Percentiles rank a stretch among this genome's conserved stretches.
phyloP scores from a whole-genome alignment of 2,888 invertebrate genomes.

The Cerastis leucographa region DNA sequence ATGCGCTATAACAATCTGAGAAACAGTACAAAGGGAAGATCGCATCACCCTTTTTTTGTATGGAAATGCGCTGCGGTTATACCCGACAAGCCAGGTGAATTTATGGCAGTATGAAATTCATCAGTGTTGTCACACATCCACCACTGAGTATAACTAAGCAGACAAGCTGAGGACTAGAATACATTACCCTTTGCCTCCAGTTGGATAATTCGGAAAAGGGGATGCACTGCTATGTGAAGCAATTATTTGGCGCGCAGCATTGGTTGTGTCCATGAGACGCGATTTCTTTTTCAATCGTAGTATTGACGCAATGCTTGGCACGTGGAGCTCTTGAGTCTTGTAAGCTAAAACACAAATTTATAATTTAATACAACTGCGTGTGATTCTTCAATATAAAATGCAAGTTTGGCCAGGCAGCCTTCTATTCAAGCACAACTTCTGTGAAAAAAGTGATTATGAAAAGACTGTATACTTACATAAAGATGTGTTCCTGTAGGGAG shows the following conservation, averaged over 20 bases:
- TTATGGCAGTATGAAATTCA: not conserved
- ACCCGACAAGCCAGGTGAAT: not conserved
- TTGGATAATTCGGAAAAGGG: constrained; percentile 75
- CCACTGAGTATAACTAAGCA: constrained; percentile 6
- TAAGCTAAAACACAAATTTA: constrained; percentile 71
- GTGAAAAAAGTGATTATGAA: constrained; percentile 3
- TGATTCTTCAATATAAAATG: not conserved
- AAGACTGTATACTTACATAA: constrained; percentile 54
- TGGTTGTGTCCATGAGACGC: constrained; percentile 91
- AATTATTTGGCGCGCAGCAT: constrained; percentile 91
- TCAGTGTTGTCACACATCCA: constrained; percentile 1
- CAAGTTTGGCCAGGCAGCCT: not conserved
- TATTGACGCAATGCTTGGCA: constrained; percentile 92
- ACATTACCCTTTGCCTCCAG: constrained; percentile 61
- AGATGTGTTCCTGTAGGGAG: constrained; percentile 41
- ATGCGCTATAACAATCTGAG: not conserved
- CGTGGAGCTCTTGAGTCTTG: constrained; percentile 88
- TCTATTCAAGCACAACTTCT: not conserved
- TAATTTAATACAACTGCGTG: not conserved
- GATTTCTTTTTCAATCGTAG: constrained; percentile 91
- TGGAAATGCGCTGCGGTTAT: not conserved
- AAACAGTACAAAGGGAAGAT: not conserved
- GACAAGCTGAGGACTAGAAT: constrained; percentile 17
- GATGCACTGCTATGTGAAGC: constrained; percentile 87
- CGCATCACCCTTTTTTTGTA: not conserved